phyloP scores from a whole-genome alignment of 2,888 invertebrate species.

The Cantharis lateralis region DNA sequence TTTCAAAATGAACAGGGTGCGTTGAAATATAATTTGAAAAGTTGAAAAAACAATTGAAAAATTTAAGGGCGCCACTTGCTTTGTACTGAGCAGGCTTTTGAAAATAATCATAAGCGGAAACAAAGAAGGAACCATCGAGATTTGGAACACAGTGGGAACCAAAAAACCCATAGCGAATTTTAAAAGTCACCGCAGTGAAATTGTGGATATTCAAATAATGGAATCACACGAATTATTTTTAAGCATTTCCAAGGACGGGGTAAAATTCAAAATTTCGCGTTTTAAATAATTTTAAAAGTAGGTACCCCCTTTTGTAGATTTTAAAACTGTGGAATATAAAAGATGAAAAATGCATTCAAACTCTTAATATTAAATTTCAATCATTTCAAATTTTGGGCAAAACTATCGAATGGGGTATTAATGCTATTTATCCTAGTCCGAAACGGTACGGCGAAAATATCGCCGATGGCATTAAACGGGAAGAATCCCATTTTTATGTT shows the following conservation, averaged over 20 bases:
- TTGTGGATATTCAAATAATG: constrained; percentile 62
- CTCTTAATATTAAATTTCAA: constrained; percentile 61
- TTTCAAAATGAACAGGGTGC: constrained; percentile 62
- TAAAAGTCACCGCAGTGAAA: constrained; percentile 48
- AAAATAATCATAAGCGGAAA: constrained; percentile 63
- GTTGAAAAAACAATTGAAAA: too few relatives aligned
- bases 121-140: constrained; percentile 59
- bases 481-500: constrained; percentile 56
- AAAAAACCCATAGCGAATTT: constrained; percentile 51
- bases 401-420: constrained; percentile 62
- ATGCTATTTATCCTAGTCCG: constrained; percentile 63
- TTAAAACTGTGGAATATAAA: constrained; percentile 66
- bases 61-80: constrained; percentile 63
- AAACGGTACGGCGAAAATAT: constrained; percentile 34
- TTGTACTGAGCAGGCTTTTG: constrained; percentile 57
- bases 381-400: constrained; percentile 63
- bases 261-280: constrained; percentile 52
- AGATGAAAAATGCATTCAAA: constrained; percentile 63
- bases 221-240: constrained; percentile 58
- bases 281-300: too few relatives aligned
- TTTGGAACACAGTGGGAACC: constrained; percentile 62
- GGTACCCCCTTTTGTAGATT: constrained; percentile 54
- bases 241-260: constrained; percentile 62
- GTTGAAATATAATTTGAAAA: too few relatives aligned
- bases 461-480: constrained; percentile 41